phyloP scores from a whole-genome alignment of 1,140 invertebrate species.

The Globodera rostochiensis region DNA sequence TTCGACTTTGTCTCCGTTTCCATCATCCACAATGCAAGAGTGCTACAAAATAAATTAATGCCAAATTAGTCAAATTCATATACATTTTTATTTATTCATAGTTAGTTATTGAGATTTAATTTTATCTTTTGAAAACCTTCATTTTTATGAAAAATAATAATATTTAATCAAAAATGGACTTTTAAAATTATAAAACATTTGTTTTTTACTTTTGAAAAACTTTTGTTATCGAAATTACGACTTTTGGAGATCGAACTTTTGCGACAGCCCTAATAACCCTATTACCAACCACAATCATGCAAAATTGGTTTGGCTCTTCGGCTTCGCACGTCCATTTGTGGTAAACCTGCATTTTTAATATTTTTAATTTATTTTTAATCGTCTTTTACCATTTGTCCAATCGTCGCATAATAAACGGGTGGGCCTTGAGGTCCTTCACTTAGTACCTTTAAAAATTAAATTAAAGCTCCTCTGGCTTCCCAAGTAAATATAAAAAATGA shows the following conservation, averaged over 20 bases:
- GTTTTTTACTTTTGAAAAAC: neutral
- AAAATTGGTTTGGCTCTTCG: slow-evolving; percentile 59
- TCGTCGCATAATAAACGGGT: slow-evolving; percentile 62
- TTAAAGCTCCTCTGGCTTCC: too few species aligned
- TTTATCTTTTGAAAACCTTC: too few species aligned
- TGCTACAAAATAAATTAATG: slow-evolving; percentile 18
- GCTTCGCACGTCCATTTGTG: slow-evolving; percentile 66
- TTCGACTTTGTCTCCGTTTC: slow-evolving; percentile 58
- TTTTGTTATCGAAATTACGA: too few species aligned
- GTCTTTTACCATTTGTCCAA: slow-evolving; percentile 60
- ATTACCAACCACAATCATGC: slow-evolving; percentile 55
- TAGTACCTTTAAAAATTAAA: slow-evolving; percentile 36
- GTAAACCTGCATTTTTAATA: slow-evolving; percentile 41
- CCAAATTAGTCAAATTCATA: neutral
- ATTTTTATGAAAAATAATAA: too few species aligned
- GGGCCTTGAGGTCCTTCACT: slow-evolving; percentile 58
- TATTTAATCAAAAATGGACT: too few species aligned
- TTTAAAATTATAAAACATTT: neutral
- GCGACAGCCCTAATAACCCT: too few species aligned
- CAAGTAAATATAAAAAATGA: neutral
- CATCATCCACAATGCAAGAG: slow-evolving; percentile 61
- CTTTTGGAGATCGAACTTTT: too few species aligned
- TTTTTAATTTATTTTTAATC: slow-evolving; percentile 6
- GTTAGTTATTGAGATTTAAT: too few species aligned
- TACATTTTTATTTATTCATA: too few species aligned